These are phyloP conservation scores for Diacarnus erythraeanus DNA, from an alignment of 37 sponge, comb jelly and placozoan genomes.

Conservation along the genomic window DNA sequence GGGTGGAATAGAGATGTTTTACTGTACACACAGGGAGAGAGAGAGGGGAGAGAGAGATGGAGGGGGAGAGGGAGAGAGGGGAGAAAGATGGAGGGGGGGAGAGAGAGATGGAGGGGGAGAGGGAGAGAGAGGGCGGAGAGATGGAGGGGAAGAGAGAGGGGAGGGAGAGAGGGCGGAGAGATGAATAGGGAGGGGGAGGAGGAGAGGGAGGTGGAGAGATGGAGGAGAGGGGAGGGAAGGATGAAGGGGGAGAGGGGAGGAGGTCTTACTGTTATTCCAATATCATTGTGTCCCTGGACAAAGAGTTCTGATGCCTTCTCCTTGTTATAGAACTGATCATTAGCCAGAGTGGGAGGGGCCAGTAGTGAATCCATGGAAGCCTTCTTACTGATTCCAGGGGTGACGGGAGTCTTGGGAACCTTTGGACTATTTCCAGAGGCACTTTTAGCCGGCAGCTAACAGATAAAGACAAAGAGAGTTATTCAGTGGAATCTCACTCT, in stretches of 20 bases:
- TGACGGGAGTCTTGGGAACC: slow-evolving; percentile 25
- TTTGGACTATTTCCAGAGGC: background rate
- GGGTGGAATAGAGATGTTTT: too few relatives aligned
- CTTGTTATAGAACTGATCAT: slow-evolving; percentile 37
- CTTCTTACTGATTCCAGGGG: slow-evolving; percentile 55
- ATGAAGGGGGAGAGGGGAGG: background rate
- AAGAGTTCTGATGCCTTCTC: slow-evolving; percentile 70
- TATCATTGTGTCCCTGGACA: slow-evolving; percentile 18
- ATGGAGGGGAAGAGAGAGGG: background rate
- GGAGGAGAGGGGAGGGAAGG: background rate
- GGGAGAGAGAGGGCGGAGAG: slow-evolving; percentile 2
- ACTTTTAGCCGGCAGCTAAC: background rate
- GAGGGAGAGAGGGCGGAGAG: background rate
- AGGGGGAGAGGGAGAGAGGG: too few relatives aligned
- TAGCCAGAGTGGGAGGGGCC: slow-evolving; percentile 19
- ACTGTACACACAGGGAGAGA: too few relatives aligned
- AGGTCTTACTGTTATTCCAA: slow-evolving; percentile 44
- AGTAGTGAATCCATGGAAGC: slow-evolving; percentile 67
- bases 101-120: too few relatives aligned
- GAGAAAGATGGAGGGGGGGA: too few relatives aligned
- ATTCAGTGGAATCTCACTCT: too few relatives aligned
- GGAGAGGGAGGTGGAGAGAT: background rate
- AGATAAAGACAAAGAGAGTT: too few relatives aligned
- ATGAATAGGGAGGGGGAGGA: background rate
- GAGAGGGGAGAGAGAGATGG: too few relatives aligned